A percentile compares a stretch with the other conserved stretches of the same genome.
These are phyloP conservation scores for Bicyclus anynana DNA, from an alignment of 1,140 invertebrate species.

Conservation along the genomic window DNA sequence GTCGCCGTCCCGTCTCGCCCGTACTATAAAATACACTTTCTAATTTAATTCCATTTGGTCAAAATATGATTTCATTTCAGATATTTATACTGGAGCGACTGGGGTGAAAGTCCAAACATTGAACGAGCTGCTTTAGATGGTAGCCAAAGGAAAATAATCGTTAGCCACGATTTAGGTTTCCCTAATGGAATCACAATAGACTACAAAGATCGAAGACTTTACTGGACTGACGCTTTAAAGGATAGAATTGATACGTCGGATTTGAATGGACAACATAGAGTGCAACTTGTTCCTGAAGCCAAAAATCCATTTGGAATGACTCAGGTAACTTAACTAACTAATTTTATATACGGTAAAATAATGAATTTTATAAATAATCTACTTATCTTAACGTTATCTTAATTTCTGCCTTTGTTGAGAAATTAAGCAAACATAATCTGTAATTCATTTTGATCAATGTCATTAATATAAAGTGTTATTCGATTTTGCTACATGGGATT, in stretches of 20 bases:
- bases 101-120: conserved; percentile 89
- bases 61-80: conserved; percentile 56
- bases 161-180: conserved; percentile 88
- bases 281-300: conserved; percentile 82
- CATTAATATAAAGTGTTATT: too few relatives aligned
- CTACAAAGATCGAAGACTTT: conserved; percentile 85
- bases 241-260: conserved; percentile 94
- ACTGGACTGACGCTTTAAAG: conserved; percentile 93
- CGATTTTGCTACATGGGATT: too few relatives aligned
- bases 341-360: too few relatives aligned
- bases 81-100: conserved; percentile 95
- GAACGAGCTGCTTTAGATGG: conserved; percentile 93
- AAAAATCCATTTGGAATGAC: conserved; percentile 88
- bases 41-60: neutral
- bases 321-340: too few relatives aligned
- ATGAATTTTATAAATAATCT: too few relatives aligned
- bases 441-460: too few relatives aligned
- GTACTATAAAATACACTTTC: too few relatives aligned
- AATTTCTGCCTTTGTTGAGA: too few relatives aligned
- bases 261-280: conserved; percentile 88
- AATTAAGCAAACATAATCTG: neutral
- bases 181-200: conserved; percentile 96
- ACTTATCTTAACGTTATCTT: too few relatives aligned
- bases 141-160: conserved; percentile 83
- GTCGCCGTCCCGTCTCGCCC: too few relatives aligned